Base-by-base conservation (phyloP, 2,113 vertebrate genomes). In the Mormyrus iriodes region DNA sequence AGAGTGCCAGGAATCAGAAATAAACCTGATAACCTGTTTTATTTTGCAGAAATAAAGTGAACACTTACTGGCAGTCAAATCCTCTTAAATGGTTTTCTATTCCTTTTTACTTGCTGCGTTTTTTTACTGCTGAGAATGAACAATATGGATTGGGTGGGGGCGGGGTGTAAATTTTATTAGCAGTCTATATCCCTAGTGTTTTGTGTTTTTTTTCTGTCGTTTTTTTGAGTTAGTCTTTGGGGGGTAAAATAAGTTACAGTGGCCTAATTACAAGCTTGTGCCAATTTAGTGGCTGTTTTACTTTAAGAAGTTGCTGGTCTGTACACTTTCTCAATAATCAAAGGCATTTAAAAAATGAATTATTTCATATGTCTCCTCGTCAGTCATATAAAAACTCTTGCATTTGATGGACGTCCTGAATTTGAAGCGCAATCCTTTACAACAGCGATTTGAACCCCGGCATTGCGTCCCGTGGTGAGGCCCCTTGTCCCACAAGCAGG, bases 11-110 rank as follows among this genome's bases (percentile, higher is more conserved):
- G 93, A 95, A 94, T 96, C 93, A 92, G 92, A 95, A 95, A 95
- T 93, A 94, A 95, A 95, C 94, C 92, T 90, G 95, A 96, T 95
- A 95, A 96, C 94, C 94, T 94, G 94, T 93, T 96, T 95, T 94
- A 94, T 94, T 95, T 96, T 94, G 93, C 93, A 94, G 93, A 92
- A 92, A 92, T 92, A 90, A 95, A 95, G 94, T 94, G 94, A 96
- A 95, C 94, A 95, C 93, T 94, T 95, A 95, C 91, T 90, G 88
- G 89, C 87, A 86, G 88, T 93, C 88, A 93, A 96, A 95, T 94
- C 94, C 90, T 92, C 93, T 96, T 94, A 95, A 90, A 90, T 84
- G 9, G 44, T 65, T 39, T 27, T 55, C 85, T 24, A 35, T 87
- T 89, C 51, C 53, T 53, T 84, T 90, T 89, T 82, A 53, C 21